Evolutionary conservation across 2,113 vertebrate species (phyloP), one percentile per base, ranked within the genome.

Genomic region (Orientallactaga bullata): DNA sequence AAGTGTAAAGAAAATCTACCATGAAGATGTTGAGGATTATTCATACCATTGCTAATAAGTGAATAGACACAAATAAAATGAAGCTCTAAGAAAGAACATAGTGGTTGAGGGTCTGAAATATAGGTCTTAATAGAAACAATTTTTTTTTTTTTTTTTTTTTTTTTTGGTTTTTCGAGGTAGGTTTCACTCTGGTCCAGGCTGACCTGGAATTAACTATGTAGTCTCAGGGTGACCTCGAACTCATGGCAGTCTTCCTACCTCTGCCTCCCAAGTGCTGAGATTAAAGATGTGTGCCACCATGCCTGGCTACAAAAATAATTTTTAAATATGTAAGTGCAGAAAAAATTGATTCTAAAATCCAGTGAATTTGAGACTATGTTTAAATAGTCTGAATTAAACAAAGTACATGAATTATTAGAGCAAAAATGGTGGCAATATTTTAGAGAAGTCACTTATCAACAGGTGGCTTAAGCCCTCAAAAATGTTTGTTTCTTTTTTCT

Each of bases 401-500:
- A 55, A 32, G 7, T 4, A n/a, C 83, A 71, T 20, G 8, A 61
- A 61, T 35, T 11, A 71, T 60, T 55, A 68, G 42, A 89, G 91
- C 15, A 72, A 68, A 77, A 89, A 80, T 61, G 5, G 2, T 80
- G 28, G 7, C 58, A 82, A 23, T 69, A 30, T 80, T 80, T 87
- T 88, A 81, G n/a, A 66, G 20, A 69, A 23, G 16, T 69, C 24
- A 21, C 18, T 47, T 23, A 77, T 87, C 63, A 61, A 82, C 58
- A 66, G 78, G 9, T 17, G 32, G 1, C 21, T n/a, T 73, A 17
- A 5, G 15, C 2, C 37, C 9, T 28, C 8, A 81, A 69, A 60
- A n/a, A 69, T 47, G 13, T 66, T 32, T 88, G 73, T 88, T 78
- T 73, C 1, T 88, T 85, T 77, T n/a, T 94, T 90, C 47, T 61